Conservation (phyloP, 1,140 invertebrate genomes). For the Gryon sp. region DNA sequence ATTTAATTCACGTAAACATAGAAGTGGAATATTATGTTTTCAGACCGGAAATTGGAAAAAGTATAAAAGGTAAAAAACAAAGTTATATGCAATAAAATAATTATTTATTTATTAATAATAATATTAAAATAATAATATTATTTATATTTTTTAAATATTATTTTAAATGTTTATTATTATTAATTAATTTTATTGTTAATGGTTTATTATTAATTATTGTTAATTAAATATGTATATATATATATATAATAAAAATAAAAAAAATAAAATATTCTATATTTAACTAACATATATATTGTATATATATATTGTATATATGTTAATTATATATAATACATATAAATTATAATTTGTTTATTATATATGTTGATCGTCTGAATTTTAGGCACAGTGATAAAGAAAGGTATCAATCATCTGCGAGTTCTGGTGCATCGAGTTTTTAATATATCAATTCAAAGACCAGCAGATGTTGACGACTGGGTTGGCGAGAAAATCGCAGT, state of each 20-base stretch:
- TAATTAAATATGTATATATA: not conserved
- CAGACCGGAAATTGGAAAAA: slow-evolving; percentile 77
- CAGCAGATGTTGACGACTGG: slow-evolving; percentile 80
- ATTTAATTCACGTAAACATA: slow-evolving; percentile 82
- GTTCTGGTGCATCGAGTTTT: slow-evolving; percentile 84
- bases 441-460: slow-evolving; percentile 83
- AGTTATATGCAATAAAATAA: too few relatives aligned
- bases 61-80: slow-evolving; percentile 75
- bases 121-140: too few relatives aligned
- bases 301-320: too few relatives aligned
- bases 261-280: too few relatives aligned
- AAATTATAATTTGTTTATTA: slow-evolving; percentile 18
- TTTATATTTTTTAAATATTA: too few relatives aligned
- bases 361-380: slow-evolving; percentile 19
- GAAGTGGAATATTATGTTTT: slow-evolving; percentile 85
- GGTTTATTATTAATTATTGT: not conserved
- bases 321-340: too few relatives aligned
- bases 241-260: too few relatives aligned
- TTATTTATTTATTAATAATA: too few relatives aligned
- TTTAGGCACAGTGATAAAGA: slow-evolving; percentile 83
- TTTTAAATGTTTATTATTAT: too few relatives aligned
- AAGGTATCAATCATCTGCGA: slow-evolving; percentile 82
- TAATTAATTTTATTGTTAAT: slow-evolving; percentile 5
- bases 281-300: too few relatives aligned
- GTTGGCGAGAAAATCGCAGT: slow-evolving; percentile 79